A percentile compares a stretch with the other conserved stretches of the same genome.
Conservation (phyloP, 2,113 vertebrate genomes). For the Tricholaema leucomelas region DNA sequence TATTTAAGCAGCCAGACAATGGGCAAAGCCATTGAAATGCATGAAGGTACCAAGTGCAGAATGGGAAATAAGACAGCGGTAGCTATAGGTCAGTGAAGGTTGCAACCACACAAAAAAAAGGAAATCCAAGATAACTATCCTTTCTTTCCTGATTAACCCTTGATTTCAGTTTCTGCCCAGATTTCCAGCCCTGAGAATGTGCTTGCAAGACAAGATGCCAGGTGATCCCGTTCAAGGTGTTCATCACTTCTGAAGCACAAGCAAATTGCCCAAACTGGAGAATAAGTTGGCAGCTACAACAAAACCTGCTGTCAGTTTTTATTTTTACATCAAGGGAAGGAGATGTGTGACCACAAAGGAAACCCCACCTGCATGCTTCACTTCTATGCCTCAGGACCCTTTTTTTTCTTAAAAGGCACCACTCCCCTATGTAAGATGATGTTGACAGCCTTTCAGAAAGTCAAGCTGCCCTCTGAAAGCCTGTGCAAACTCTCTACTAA, state of each 20-base stretch:
- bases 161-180: constrained; percentile 1
- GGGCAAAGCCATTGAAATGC: background rate
- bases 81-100: background rate
- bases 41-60: background rate
- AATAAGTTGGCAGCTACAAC: background rate
- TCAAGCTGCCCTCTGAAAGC: constrained; percentile 15
- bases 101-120: background rate
- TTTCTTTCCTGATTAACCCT: constrained; percentile 43
- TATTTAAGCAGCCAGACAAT: background rate
- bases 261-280: constrained; percentile 6
- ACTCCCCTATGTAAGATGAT: background rate
- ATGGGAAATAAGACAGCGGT: constrained; percentile 3
- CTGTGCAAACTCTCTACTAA: background rate
- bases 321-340: constrained; percentile 26
- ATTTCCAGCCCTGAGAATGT: background rate
- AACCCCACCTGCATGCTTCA: constrained; percentile 26
- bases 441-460: constrained; percentile 23
- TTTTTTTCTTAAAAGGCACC: background rate
- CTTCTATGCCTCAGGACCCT: background rate
- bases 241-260: background rate
- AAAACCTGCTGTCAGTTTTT: constrained; percentile 6
- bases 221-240: constrained; percentile 24
- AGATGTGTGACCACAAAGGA: constrained; percentile 48
- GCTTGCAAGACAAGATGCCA: background rate
- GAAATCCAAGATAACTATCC: background rate